Evolutionary conservation across 2,888 invertebrate genomes (phyloP), one percentile per base, ranked within the genome.

Genomic region (Bellardia bayeri): DNA sequence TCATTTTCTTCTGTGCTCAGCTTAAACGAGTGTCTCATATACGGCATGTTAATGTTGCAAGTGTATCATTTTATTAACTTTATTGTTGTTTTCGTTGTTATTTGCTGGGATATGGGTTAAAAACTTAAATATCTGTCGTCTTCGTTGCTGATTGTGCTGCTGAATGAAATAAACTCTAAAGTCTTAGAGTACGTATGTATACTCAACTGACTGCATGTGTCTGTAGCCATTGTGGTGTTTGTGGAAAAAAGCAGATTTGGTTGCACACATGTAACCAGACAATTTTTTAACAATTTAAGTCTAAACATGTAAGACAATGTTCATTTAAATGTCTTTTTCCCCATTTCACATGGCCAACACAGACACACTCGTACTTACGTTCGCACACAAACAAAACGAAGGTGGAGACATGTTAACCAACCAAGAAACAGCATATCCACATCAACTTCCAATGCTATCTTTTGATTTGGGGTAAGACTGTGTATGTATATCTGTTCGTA

Each of bases 331-430:
- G 74, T 63, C 40, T 71, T 68, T 71, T 45, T 14, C 49, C 49
- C 63, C 45, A 69, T 51, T 71, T 63, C n/a, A 72, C 61, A 84
- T 81, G 81, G 40, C 69, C 49, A 81, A 37, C 11, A 37, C 51
- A 64, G 49, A 76, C 58, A 63, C 51, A 71, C 42, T 23, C 14
- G 45, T 8, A 56, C 16, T 13, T 9, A 42, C 51, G 37, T 33
- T 40, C 16, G 7, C n/a, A 42, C 40, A 56, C 61, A 40, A 30
- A 40, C 58, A 74, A 78, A 82, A 69, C 63, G 71, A 85, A 89
- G 89, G 89, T 89, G 89, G 89, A 89, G 89, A 89, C 89, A 88
- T 68, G 76, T 83, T 83, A 61, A 78, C 85, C 85, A 88, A 83
- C 82, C 88, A 82, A 78, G 76, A 72, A 76, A 49, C 64, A 78